Conservation (phyloP, 2,113 vertebrate species). For the Erpornis zantholeuca region DNA sequence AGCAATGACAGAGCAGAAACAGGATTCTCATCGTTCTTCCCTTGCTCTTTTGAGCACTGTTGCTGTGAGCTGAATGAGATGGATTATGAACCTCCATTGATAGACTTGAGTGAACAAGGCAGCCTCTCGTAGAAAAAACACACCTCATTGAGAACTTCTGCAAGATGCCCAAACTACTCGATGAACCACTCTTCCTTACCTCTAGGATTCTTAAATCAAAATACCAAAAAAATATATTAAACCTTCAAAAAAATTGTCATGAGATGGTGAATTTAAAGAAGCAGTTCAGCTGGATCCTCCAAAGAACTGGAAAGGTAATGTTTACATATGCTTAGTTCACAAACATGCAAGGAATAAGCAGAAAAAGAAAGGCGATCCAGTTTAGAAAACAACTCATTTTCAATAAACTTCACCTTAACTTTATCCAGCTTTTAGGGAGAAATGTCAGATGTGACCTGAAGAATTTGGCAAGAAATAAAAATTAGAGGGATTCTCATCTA, state of each 20-base stretch:
- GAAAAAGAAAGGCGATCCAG: not conserved
- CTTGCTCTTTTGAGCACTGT: not conserved
- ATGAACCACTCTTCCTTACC: not conserved
- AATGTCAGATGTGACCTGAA: not conserved
- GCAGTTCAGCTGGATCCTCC: not conserved
- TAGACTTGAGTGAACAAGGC: not conserved
- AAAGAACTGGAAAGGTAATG: not conserved
- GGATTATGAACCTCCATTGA: not conserved
- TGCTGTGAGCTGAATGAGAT: not conserved
- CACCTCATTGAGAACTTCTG: not conserved
- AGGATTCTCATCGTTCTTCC: not conserved
- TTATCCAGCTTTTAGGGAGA: not conserved
- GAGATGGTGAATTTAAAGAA: not conserved
- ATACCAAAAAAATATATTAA: not conserved
- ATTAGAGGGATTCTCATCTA: not conserved
- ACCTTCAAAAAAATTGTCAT: not conserved
- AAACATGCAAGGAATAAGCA: not conserved
- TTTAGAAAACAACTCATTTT: not conserved
- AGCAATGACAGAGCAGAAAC: not conserved
- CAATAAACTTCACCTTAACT: not conserved
- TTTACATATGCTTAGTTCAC: not conserved
- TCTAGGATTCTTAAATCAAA: not conserved
- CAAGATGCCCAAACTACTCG: not conserved
- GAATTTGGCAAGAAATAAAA: not conserved
- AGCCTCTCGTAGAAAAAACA: accelerated